These are phyloP conservation scores for Volucella inflata DNA, from an alignment of 2,888 invertebrate genomes.

Conservation along the genomic window DNA sequence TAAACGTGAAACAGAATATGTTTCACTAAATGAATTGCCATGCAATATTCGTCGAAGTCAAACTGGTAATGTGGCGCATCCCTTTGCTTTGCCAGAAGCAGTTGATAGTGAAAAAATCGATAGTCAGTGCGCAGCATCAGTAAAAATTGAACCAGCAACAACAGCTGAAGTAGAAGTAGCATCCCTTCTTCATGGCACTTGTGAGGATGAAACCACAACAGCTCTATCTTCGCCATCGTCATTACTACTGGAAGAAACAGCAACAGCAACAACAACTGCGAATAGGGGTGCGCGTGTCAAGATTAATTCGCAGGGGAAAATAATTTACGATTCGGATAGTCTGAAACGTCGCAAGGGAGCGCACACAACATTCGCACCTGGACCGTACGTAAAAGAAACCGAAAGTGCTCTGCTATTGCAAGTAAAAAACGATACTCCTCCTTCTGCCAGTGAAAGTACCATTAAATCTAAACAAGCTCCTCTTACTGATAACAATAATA, in stretches of 20 bases:
- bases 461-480: slow-evolving; percentile 74
- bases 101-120: slow-evolving; percentile 70
- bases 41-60: slow-evolving; percentile 81
- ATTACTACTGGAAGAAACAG: slow-evolving; percentile 31
- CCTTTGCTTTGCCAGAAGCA: slow-evolving; percentile 72
- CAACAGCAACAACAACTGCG: slow-evolving; percentile 72
- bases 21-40: slow-evolving; percentile 92
- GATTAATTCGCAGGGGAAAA: slow-evolving; percentile 93
- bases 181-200: slow-evolving; percentile 56
- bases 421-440: slow-evolving; percentile 58
- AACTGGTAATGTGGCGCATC: slow-evolving; percentile 65
- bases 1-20: slow-evolving; percentile 86
- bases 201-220: slow-evolving; percentile 77
- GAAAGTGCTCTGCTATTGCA: slow-evolving; percentile 79
- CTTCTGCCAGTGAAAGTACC: slow-evolving; percentile 76
- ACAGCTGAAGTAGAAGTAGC: slow-evolving; percentile 65
- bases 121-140: slow-evolving; percentile 78
- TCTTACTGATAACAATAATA: slow-evolving; percentile 68
- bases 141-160: slow-evolving; percentile 58
- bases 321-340: slow-evolving; percentile 94
- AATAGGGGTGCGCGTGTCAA: slow-evolving; percentile 87
- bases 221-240: slow-evolving; percentile 56
- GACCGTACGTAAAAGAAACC: slow-evolving; percentile 91
- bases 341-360: slow-evolving; percentile 90
- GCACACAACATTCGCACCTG: slow-evolving; percentile 94